phyloP scores from a whole-genome alignment of 2,797 vertebrate species.

The Trachops cirrhosus region DNA sequence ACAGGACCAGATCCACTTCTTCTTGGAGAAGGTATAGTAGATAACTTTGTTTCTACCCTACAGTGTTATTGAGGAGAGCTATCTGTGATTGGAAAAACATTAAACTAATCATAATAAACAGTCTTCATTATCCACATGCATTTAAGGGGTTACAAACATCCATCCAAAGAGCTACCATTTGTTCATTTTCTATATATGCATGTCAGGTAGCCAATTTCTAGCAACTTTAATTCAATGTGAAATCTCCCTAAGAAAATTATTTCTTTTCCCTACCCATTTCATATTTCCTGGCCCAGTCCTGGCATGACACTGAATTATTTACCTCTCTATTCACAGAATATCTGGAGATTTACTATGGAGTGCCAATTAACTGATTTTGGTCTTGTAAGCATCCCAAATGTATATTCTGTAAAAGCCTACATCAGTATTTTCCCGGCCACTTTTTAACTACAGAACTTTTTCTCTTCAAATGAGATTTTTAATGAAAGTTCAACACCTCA shows the following conservation, averaged over 20 bases:
- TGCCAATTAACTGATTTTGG: neutral
- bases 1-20: conserved; percentile 90
- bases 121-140: neutral
- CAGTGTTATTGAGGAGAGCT: neutral
- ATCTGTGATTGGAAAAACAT: neutral
- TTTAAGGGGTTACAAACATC: neutral
- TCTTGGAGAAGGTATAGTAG: conserved; percentile 87
- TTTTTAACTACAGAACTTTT: conserved; percentile 22
- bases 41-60: neutral
- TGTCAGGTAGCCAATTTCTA: conserved; percentile 15
- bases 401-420: neutral
- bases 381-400: neutral
- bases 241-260: neutral
- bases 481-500: conserved; percentile 7
- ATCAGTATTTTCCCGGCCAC: neutral
- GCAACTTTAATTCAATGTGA: conserved; percentile 1
- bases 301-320: neutral
- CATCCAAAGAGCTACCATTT: neutral
- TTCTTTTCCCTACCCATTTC: neutral
- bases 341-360: neutral
- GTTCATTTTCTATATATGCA: neutral
- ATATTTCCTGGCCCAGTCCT: neutral
- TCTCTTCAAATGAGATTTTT: conserved; percentile 41
- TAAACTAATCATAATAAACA: neutral
- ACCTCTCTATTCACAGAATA: neutral